These are phyloP conservation scores for Sibirionetta formosa DNA, from an alignment of 2,797 vertebrate genomes.

Conservation along the genomic window DNA sequence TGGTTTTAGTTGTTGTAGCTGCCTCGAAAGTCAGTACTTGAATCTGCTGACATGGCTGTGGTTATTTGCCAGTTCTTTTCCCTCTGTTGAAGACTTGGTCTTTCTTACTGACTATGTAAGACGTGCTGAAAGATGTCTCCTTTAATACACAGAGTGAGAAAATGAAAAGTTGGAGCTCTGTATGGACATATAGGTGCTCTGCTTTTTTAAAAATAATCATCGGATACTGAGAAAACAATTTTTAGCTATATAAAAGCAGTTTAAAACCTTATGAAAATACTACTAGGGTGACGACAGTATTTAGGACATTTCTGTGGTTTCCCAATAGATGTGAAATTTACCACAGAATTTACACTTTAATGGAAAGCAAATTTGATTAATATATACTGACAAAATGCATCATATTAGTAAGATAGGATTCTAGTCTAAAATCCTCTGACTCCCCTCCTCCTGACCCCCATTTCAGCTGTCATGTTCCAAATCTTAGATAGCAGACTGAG, in stretches of 20 bases:
- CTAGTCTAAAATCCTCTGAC: neutral
- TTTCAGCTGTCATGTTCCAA: neutral
- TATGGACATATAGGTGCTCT: neutral
- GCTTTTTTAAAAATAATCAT: neutral
- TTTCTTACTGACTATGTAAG: neutral
- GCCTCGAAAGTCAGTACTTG: constrained; percentile 25
- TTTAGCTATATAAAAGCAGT: neutral
- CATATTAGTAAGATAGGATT: neutral
- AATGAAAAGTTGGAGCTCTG: neutral
- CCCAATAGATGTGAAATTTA: neutral
- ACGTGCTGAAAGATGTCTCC: neutral
- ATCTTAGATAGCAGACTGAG: neutral
- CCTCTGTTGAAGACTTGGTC: neutral
- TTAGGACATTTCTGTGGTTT: neutral
- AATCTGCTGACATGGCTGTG: constrained; percentile 26
- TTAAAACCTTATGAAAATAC: neutral
- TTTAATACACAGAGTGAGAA: neutral
- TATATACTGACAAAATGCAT: neutral
- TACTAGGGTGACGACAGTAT: neutral
- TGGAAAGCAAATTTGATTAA: neutral
- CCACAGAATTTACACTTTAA: neutral
- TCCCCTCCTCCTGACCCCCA: too few relatives aligned
- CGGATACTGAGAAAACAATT: neutral
- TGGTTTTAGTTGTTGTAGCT: constrained; percentile 47
- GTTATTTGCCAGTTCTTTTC: constrained; percentile 18